Conservation (phyloP, 2,888 invertebrate genomes). For the Agrochola lychnidis region DNA sequence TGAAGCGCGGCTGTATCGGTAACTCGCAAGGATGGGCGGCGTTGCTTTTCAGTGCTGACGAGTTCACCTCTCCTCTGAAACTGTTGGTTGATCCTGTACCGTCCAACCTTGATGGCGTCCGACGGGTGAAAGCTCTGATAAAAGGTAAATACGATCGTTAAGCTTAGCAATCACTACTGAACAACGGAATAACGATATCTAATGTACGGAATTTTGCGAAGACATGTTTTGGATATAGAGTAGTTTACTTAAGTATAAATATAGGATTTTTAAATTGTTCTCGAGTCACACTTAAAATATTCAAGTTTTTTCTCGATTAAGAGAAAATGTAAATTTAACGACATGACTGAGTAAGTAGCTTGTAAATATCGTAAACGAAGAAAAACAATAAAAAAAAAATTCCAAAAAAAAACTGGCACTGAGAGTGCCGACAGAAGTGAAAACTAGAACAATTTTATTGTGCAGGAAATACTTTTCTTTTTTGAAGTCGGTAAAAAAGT, state of each 20-base stretch:
- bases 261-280: not conserved
- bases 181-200: not conserved
- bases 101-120: conserved; percentile 83
- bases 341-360: not conserved
- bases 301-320: not conserved
- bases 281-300: not conserved
- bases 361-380: not conserved
- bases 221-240: not conserved
- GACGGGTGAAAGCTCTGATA: conserved; percentile 84
- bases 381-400: no score
- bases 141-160: conserved; percentile 81
- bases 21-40: conserved; percentile 80
- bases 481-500: no score
- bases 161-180: not conserved
- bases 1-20: conserved; percentile 75
- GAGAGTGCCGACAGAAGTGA: no score
- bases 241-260: no score
- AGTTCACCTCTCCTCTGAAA: conserved; percentile 81
- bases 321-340: not conserved
- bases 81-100: conserved; percentile 86
- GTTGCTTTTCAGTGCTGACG: conserved; percentile 79
- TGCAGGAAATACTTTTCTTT: no score
- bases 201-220: not conserved
- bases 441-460: no score
- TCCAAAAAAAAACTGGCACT: no score